These are phyloP conservation scores for Phymanthus crucifer DNA, from an alignment of 92 coral and sea anemone genomes.

Conservation along the genomic window DNA sequence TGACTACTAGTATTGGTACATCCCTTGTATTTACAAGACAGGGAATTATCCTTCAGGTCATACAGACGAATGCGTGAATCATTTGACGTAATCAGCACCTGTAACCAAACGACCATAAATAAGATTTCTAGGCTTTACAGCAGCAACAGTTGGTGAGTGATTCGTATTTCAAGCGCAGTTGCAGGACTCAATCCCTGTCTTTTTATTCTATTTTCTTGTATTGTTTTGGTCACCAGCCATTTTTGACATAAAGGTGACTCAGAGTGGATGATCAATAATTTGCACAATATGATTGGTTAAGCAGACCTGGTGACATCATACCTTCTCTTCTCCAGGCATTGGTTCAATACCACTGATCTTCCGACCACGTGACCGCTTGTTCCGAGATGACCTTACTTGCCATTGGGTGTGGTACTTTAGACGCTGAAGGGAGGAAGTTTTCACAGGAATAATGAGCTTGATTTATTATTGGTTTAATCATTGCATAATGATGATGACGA, in stretches of 20 bases:
- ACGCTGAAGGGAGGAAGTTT: conserved; percentile 45
- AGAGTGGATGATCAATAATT: neutral
- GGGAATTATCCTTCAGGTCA: conserved; percentile 93
- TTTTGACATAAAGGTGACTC: too few species aligned
- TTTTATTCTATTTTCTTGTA: too few species aligned
- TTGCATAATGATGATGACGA: neutral
- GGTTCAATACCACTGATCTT: conserved; percentile 99
- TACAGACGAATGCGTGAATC: conserved; percentile 96
- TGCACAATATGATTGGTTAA: neutral
- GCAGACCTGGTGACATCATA: neutral
- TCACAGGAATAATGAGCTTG: neutral
- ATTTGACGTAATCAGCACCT: conserved; percentile 96
- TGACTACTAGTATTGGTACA: conserved; percentile 95
- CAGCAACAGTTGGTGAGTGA: neutral
- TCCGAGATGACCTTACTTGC: conserved; percentile 89
- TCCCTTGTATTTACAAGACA: conserved; percentile 96
- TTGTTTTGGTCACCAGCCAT: too few species aligned
- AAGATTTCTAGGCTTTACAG: too few species aligned
- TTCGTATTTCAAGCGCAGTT: neutral
- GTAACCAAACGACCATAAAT: neutral
- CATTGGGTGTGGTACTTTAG: conserved; percentile 99
- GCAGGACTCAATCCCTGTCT: neutral
- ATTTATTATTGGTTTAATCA: neutral
- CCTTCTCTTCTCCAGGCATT: conserved; percentile 99
- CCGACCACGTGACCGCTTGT: conserved; percentile 88